phyloP scores from a whole-genome alignment of 2,113 vertebrate species.

The Colistium nudipinnis region DNA sequence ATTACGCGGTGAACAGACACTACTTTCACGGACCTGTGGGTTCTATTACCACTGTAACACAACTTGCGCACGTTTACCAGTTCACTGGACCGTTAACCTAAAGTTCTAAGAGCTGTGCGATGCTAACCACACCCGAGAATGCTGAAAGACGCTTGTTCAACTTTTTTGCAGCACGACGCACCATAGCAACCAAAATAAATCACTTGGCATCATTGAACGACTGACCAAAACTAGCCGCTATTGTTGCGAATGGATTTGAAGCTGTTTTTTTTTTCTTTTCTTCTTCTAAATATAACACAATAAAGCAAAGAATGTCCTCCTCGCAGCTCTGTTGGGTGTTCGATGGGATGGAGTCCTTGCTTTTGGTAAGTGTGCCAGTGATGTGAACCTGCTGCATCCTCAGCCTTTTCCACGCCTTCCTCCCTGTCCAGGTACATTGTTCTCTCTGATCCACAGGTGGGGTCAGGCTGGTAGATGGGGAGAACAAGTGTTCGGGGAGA shows the following conservation, averaged over 20 bases:
- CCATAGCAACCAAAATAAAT: too few relatives aligned
- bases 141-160: too few relatives aligned
- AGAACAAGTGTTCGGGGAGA: constrained; percentile 75
- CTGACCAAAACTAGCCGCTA: rapidly evolving
- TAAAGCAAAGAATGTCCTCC: constrained; percentile 1
- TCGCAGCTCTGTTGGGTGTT: constrained; percentile 61
- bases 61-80: too few relatives aligned
- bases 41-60: too few relatives aligned
- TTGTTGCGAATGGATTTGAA: neutral
- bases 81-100: too few relatives aligned
- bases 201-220: too few relatives aligned
- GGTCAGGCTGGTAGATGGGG: constrained; percentile 71
- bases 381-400: neutral
- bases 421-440: neutral
- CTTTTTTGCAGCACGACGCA: too few relatives aligned
- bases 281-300: too few relatives aligned
- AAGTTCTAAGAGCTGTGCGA: too few relatives aligned
- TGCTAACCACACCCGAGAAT: too few relatives aligned
- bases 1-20: too few relatives aligned
- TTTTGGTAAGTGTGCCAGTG: constrained; percentile 63
- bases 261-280: neutral
- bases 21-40: too few relatives aligned
- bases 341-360: constrained; percentile 65
- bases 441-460: constrained; percentile 58
- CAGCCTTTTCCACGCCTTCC: neutral